Base-by-base conservation (phyloP, 64 coral and sea anemone species). In the Montipora cactus region DNA sequence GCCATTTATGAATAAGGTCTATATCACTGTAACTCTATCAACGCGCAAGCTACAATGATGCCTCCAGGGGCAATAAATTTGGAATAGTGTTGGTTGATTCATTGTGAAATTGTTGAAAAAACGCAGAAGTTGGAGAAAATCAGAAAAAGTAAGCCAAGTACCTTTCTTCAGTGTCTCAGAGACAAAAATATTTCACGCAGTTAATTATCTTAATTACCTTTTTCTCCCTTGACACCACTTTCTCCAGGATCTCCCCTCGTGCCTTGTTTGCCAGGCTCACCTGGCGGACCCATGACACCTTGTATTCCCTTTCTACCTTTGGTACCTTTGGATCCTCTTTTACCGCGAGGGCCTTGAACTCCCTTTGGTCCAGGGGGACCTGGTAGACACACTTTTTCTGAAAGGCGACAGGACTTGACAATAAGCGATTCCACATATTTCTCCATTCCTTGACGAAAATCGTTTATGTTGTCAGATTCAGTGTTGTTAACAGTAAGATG, bases 191-290 rank as follows among this genome's bases (percentile, higher is more conserved):
- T 74, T 28, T 23, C 71, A 44, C 22, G 12, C 1, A 44, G 5
- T 4, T 23, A 44, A 11, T 10, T 76, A 7, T 23, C 19, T 49
- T 78, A 48, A 11, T 51, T 78, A 49, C 76, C 76, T 78, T 7
- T 62, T 18, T 93, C 64, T 55, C 92, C 92, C 59, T 93, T 87
- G 0, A 69, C 4, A 55, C 91, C 91, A 5, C 69, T 15, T 52
- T 53, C 49, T 47, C 92, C 92, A 75, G 59, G 76, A 18, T 77
- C 48, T 93, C 92, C 92, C 75, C 23, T 87, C 18, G 81, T 69
- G 4, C 92, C 92, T 80, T 74, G 84, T 72, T 81, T 88, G 0
- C 92, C 92, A 5, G 87, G 28, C 25, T 79, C 67, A 37, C 92
- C 92, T 55, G 66, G 83, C 6, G 84, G 92, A 49, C 92, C 92